Conservation (phyloP, 2,888 invertebrate species). For the Tholera decimalis region DNA sequence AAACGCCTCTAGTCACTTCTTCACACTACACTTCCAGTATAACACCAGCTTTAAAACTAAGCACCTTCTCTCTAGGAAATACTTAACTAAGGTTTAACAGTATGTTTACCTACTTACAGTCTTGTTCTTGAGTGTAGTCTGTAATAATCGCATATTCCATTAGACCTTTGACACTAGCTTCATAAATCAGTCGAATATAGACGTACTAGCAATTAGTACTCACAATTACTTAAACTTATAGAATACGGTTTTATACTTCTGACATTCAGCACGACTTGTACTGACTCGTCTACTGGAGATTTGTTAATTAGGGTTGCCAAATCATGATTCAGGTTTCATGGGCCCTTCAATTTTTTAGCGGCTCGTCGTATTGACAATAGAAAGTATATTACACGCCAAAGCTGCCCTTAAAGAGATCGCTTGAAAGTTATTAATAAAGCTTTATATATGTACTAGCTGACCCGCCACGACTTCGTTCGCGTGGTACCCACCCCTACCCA, state of each 20-base stretch:
- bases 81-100: not conserved
- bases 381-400: not conserved
- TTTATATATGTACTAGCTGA: no score
- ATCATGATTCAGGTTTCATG: not conserved
- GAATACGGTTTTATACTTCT: constrained; percentile 37
- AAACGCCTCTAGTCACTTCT: not conserved
- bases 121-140: constrained; percentile 13
- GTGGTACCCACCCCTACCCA: no score
- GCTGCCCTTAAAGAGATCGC: not conserved
- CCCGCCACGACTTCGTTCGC: no score
- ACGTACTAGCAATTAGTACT: constrained; percentile 56
- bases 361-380: not conserved
- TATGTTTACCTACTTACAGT: constrained; percentile 14
- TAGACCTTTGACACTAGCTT: constrained; percentile 49
- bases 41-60: constrained; percentile 28
- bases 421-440: no score
- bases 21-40: constrained; percentile 11
- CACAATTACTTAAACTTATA: constrained; percentile 47
- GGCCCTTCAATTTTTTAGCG: not conserved
- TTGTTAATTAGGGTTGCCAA: constrained; percentile 13
- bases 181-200: constrained; percentile 60
- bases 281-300: constrained; percentile 6
- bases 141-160: constrained; percentile 51
- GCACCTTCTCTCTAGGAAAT: constrained; percentile 18
- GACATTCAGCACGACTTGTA: constrained; percentile 22